Evolutionary conservation across 2,888 invertebrate genomes (phyloP).

Genomic region (Aphelenchoides bicaudatus): DNA sequence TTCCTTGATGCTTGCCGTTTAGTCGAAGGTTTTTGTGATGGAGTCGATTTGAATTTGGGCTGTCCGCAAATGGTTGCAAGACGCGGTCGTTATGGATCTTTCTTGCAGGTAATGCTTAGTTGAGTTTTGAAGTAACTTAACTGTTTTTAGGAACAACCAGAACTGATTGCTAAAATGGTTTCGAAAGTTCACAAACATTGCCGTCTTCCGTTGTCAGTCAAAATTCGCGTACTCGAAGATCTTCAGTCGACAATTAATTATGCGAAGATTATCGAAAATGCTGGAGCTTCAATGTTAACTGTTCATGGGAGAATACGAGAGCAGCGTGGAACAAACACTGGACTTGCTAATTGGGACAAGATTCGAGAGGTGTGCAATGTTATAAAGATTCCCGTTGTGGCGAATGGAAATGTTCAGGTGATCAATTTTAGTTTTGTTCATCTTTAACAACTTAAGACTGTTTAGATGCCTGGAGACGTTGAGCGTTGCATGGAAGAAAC

Average conservation of each 20-base stretch:
- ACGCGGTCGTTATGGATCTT: constrained; percentile 90
- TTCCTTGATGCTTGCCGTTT: constrained; percentile 81
- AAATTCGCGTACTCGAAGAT: constrained; percentile 81
- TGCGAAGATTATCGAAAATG: constrained; percentile 87
- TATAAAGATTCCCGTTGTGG: constrained; percentile 85
- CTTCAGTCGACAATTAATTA: constrained; percentile 81
- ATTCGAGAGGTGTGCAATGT: constrained; percentile 84
- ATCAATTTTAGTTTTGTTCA: not conserved
- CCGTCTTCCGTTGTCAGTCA: constrained; percentile 84
- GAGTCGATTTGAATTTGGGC: constrained; percentile 92
- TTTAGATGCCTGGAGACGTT: constrained; percentile 83
- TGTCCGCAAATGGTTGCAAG: constrained; percentile 97
- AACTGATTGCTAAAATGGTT: constrained; percentile 33
- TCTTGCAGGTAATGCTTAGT: constrained; percentile 66
- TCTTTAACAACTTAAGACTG: not conserved
- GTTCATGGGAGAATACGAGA: constrained; percentile 93
- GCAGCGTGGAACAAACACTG: constrained; percentile 71
- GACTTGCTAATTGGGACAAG: constrained; percentile 87
- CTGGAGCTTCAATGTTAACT: constrained; percentile 79
- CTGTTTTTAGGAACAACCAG: constrained; percentile 29
- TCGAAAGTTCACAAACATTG: constrained; percentile 37
- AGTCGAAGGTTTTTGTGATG: constrained; percentile 83
- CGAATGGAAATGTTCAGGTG: constrained; percentile 94
- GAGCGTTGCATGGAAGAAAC: constrained; percentile 79
- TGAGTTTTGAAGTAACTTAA: not conserved